Conservation (phyloP, 1,140 invertebrate species). For the Leptoteleia sp. region DNA sequence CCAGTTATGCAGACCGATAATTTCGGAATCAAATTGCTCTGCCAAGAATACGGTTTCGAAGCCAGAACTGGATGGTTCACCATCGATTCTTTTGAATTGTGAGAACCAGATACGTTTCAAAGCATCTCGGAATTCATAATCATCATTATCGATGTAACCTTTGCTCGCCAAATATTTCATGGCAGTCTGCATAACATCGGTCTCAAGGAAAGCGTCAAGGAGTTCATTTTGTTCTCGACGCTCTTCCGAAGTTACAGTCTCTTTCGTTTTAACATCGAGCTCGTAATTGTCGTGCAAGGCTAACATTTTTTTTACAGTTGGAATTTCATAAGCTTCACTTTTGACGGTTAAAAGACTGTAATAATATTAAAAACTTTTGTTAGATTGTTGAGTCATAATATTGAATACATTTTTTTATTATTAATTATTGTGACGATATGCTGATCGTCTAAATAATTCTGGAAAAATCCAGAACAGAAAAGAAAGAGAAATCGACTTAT, state of each 20-base stretch:
- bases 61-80: constrained; percentile 81
- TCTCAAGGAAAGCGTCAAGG: constrained; percentile 83
- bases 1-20: constrained; percentile 85
- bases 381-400: no score
- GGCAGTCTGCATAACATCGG: constrained; percentile 82
- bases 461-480: no score
- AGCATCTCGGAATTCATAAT: constrained; percentile 80
- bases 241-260: constrained; percentile 82
- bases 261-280: constrained; percentile 80
- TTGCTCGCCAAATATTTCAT: constrained; percentile 83
- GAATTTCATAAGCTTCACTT: constrained; percentile 76
- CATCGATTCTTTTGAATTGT: constrained; percentile 81
- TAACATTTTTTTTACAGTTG: constrained; percentile 79
- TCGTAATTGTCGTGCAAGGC: constrained; percentile 80
- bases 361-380: constrained; percentile 18
- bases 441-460: no score
- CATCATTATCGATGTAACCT: constrained; percentile 77
- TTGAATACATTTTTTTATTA: no score
- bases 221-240: constrained; percentile 82
- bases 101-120: constrained; percentile 82
- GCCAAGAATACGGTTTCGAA: constrained; percentile 85
- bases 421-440: no score
- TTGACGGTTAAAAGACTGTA: constrained; percentile 76
- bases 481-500: no score
- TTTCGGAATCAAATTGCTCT: constrained; percentile 82